Evolutionary conservation across 2,888 invertebrate species (phyloP).

Genomic region (Halictus ligatus): DNA sequence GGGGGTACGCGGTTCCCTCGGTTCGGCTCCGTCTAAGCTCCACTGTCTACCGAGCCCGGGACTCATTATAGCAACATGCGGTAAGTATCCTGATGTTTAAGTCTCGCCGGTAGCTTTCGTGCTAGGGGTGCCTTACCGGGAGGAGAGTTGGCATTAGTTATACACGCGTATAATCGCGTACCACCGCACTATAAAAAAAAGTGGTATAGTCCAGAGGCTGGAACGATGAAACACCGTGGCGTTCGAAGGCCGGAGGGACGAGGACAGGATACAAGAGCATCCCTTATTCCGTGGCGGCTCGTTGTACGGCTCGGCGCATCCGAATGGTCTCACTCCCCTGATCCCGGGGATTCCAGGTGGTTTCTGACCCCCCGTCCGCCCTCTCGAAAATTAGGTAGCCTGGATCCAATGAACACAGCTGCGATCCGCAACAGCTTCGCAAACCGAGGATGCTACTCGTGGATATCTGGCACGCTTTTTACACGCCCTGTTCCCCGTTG

Average conservation of each 20-base stretch:
- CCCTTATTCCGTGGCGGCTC: constrained; percentile 83
- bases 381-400: constrained; percentile 75
- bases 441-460: constrained; percentile 25
- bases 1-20: constrained; percentile 29
- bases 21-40: not conserved
- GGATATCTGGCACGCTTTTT: constrained; percentile 29
- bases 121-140: constrained; percentile 47
- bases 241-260: constrained; percentile 41
- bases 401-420: constrained; percentile 66
- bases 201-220: constrained; percentile 60
- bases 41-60: constrained; percentile 53
- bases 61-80: constrained; percentile 83
- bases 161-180: constrained; percentile 53
- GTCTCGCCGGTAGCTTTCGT: constrained; percentile 69
- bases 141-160: constrained; percentile 55
- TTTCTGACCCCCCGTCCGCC: constrained; percentile 68
- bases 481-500: not conserved
- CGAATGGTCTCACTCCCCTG: constrained; percentile 82
- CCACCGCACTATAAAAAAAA: constrained; percentile 59
- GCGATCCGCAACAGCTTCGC: constrained; percentile 60
- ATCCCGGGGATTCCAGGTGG: constrained; percentile 72
- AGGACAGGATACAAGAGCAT: constrained; percentile 74
- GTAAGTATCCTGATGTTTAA: constrained; percentile 81
- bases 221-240: constrained; percentile 42
- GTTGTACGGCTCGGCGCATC: constrained; percentile 83